Percentiles rank a stretch among this genome's conserved stretches.
Evolutionary conservation across 2,113 vertebrate genomes (phyloP).

Genomic region (Melospiza georgiana): DNA sequence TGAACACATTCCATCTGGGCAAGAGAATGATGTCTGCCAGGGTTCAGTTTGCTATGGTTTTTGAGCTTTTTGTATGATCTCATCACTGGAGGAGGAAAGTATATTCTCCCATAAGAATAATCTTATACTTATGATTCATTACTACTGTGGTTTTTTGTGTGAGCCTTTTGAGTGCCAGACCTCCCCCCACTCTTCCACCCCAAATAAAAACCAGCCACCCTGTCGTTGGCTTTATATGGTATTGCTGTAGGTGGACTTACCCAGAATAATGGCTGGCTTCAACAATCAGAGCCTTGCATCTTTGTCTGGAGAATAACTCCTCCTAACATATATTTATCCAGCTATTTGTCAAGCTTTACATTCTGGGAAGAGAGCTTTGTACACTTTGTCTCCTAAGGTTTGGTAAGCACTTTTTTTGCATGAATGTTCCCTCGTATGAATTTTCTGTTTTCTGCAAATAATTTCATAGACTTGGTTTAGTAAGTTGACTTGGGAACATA

Average conservation of each 20-base stretch:
- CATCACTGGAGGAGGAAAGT: constrained; percentile 62
- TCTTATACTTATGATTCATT: constrained; percentile 55
- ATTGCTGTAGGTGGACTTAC: constrained; percentile 30
- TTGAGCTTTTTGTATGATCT: constrained; percentile 57
- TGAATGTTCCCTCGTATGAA: not conserved
- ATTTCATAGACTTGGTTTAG: not conserved
- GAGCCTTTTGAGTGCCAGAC: constrained; percentile 58
- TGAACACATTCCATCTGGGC: constrained; percentile 28
- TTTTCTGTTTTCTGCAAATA: not conserved
- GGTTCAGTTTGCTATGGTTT: constrained; percentile 27
- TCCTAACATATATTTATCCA: not conserved
- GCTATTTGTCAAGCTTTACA: constrained; percentile 4
- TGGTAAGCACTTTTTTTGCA: not conserved
- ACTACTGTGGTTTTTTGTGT: constrained; percentile 52
- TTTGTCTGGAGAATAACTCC: constrained; percentile 16
- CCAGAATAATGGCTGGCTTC: constrained; percentile 29
- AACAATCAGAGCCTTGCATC: constrained; percentile 9
- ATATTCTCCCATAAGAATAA: constrained; percentile 60
- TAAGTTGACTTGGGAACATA: not conserved
- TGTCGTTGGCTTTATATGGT: constrained; percentile 56
- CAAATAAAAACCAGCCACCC: constrained; percentile 32
- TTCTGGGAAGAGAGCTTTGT: not conserved
- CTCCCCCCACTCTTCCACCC: constrained; percentile 32
- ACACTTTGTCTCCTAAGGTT: not conserved
- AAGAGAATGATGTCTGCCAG: not conserved